phyloP scores from a whole-genome alignment of 2,888 invertebrate genomes.

The Hybos culiciformis region DNA sequence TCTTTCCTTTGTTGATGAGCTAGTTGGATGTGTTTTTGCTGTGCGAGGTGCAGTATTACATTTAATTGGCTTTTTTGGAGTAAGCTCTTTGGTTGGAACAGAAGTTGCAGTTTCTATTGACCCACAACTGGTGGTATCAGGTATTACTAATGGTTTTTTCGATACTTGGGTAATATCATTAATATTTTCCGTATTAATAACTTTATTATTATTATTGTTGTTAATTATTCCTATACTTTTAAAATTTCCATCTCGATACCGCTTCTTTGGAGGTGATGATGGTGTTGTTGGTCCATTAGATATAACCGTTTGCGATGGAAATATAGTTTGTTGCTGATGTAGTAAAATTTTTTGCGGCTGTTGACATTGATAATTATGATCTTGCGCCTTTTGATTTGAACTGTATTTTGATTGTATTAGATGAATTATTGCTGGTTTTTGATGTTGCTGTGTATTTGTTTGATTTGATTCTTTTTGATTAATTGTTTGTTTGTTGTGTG shows the following conservation, averaged over 20 bases:
- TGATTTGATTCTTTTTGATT: neutral
- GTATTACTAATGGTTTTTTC: neutral
- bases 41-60: constrained; percentile 27
- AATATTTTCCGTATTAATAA: neutral
- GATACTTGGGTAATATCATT: neutral
- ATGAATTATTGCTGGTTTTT: too few relatives aligned
- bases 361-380: too few relatives aligned
- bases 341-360: too few relatives aligned
- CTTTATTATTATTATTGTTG: neutral
- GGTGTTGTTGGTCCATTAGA: constrained; percentile 51
- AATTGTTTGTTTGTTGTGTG: neutral
- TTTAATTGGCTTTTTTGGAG: constrained; percentile 28
- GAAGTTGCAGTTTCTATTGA: too few relatives aligned
- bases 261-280: constrained; percentile 52
- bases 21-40: constrained; percentile 20
- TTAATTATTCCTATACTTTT: constrained; percentile 3
- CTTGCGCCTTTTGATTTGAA: too few relatives aligned
- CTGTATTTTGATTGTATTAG: too few relatives aligned
- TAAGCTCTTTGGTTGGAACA: constrained; percentile 22
- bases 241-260: constrained; percentile 14
- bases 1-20: constrained; percentile 23
- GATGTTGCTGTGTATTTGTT: too few relatives aligned
- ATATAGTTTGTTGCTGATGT: too few relatives aligned
- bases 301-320: too few relatives aligned
- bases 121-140: neutral